Evolutionary conservation across 2,113 vertebrate species (phyloP), one percentile per base, ranked within the genome.

Genomic region (Gulo gulo): DNA sequence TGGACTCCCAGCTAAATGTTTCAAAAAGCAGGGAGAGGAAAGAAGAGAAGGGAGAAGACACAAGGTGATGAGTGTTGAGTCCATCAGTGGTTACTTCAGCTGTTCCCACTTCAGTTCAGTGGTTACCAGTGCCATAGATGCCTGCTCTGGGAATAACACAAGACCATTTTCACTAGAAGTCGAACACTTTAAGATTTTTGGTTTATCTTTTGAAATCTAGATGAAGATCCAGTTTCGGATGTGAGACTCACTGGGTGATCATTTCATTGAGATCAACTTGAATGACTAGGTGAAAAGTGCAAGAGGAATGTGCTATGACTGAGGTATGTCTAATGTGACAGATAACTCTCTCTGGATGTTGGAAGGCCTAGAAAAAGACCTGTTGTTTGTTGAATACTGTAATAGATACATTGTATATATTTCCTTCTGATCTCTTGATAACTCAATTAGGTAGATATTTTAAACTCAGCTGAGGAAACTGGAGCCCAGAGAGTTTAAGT

Each of bases 181-280:
- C 74, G 45, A 47, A 78, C 39, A 91, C 88, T 93, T 82, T 55
- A 97, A 80, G 55, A 84, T 85, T 91, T 93, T 93, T 84, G 81
- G 7, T 80, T 4, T 93, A 42, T 97, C 63, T 97, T 95, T 97
- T 98, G 83, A 91, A 98, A 97, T 80, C 69, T 96, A 98, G 97
- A 96, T 98, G 97, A 98, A 98, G 96, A 96, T 97, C 86, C 92
- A 95, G 67, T 94, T 87, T 95, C 39, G 3, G 79, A 96, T 36
- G 31, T 95, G 87, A 96, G 92, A 87, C 42, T 97, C 52, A 83
- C 10, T 90, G 82, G 83, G 55, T 63, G 93, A 97, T 95, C 78
- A 61, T 91, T 93, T 96, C 91, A 85, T 85, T 93, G 88, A 91
- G 61, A 97, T 96, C 94, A 94, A 80, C 89, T 74, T 94, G 81